Percentiles rank a stretch among this genome's conserved stretches.
These are phyloP conservation scores for Nomada ruficornis DNA, from an alignment of 2,888 invertebrate genomes.

Conservation along the genomic window DNA sequence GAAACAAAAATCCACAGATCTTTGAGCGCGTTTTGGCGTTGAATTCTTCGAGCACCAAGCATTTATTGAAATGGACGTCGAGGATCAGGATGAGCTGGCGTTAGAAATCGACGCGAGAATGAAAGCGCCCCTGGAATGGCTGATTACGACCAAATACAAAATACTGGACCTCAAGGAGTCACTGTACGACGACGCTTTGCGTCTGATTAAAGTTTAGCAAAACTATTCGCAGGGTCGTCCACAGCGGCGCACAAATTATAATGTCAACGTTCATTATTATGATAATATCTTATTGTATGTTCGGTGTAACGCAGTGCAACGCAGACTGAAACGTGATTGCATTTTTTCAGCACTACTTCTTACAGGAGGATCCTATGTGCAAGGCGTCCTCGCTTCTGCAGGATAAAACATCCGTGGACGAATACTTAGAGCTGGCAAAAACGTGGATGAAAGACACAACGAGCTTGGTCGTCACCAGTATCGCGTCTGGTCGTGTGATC, in stretches of 20 bases:
- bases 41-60: too few relatives aligned
- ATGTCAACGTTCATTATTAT: background rate
- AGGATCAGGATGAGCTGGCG: slow-evolving; percentile 53
- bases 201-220: slow-evolving; percentile 76
- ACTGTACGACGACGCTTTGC: slow-evolving; percentile 74
- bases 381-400: slow-evolving; percentile 66
- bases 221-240: background rate
- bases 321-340: too few relatives aligned
- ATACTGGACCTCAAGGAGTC: slow-evolving; percentile 76
- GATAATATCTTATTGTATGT: too few relatives aligned
- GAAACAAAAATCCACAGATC: too few relatives aligned
- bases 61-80: slow-evolving; percentile 15
- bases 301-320: too few relatives aligned
- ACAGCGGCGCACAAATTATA: background rate
- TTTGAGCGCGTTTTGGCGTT: fast-evolving
- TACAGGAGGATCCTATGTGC: slow-evolving; percentile 78
- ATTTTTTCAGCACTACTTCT: slow-evolving; percentile 73
- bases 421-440: slow-evolving; percentile 70
- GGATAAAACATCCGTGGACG: slow-evolving; percentile 70
- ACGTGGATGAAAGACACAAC: slow-evolving; percentile 78
- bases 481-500: slow-evolving; percentile 74
- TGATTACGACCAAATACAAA: slow-evolving; percentile 63
- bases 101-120: slow-evolving; percentile 68
- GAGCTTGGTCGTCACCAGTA: slow-evolving; percentile 77
- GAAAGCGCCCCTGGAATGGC: slow-evolving; percentile 74